phyloP scores from a whole-genome alignment of 2,797 vertebrate genomes.

The Lepus oiostolus region DNA sequence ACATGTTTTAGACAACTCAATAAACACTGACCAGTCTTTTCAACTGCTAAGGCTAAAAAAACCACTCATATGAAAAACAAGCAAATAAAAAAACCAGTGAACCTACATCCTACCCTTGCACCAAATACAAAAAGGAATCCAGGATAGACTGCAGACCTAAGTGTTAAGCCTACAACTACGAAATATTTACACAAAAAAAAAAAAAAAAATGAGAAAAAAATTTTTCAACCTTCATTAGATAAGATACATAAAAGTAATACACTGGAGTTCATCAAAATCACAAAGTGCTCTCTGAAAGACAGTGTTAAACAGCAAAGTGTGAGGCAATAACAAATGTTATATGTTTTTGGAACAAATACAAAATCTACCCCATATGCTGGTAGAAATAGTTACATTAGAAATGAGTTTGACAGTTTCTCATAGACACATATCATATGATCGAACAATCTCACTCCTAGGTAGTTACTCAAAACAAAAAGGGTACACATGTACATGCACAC shows the following conservation, averaged over 20 bases:
- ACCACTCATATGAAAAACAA: background rate
- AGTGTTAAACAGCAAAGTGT: background rate
- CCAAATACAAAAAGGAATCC: background rate
- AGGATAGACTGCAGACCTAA: background rate
- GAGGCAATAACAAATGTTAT: background rate
- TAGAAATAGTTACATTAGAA: background rate
- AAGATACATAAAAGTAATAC: background rate
- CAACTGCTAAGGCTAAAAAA: background rate
- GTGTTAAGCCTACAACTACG: background rate
- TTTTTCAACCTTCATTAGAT: background rate
- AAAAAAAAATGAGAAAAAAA: background rate
- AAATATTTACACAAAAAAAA: background rate
- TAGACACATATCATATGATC: background rate
- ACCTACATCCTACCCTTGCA: background rate
- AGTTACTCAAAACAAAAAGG: background rate
- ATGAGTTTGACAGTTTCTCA: background rate
- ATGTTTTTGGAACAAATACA: background rate
- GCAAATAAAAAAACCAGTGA: background rate
- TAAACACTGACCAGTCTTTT: background rate
- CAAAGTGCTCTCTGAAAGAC: constrained; percentile 12
- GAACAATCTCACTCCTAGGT: background rate
- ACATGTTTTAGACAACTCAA: background rate
- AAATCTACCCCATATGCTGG: background rate
- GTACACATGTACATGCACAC: background rate
- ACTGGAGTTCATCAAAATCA: background rate